Percentiles rank a stretch among this genome's conserved stretches.
Evolutionary conservation across 1,140 invertebrate genomes (phyloP).

Genomic region (Diachasmimorpha longicaudata): DNA sequence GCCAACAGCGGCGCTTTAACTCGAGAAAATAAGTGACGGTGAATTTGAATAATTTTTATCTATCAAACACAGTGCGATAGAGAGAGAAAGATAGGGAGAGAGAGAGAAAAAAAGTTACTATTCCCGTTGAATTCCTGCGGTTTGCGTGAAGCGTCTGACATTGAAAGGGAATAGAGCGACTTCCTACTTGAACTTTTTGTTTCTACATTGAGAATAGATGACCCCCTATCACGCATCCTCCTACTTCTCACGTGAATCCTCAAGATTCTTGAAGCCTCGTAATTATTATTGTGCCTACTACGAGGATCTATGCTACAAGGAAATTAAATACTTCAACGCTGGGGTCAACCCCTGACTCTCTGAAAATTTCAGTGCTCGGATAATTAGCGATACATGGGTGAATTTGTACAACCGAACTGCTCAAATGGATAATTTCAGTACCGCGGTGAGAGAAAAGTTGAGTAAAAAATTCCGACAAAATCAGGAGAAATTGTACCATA

Average conservation of each 20-base stretch:
- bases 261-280: neutral
- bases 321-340: neutral
- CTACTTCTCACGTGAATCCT: constrained; percentile 8
- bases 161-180: constrained; percentile 4
- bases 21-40: neutral
- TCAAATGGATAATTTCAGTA: too few species aligned
- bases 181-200: neutral
- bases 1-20: neutral
- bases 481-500: too few species aligned
- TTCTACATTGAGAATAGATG: constrained; percentile 3
- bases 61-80: neutral
- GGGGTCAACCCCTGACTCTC: neutral
- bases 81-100: too few species aligned
- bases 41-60: neutral
- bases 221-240: constrained; percentile 6
- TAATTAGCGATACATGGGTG: too few species aligned
- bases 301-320: neutral
- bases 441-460: too few species aligned
- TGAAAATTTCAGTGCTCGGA: too few species aligned
- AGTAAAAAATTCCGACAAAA: too few species aligned
- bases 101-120: neutral
- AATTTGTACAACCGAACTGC: too few species aligned
- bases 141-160: constrained; percentile 1
- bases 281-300: constrained; percentile 1
- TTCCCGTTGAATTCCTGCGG: constrained; percentile 8